These are phyloP conservation scores for Bellardia bayeri DNA, from an alignment of 2,888 invertebrate genomes.

Conservation along the genomic window DNA sequence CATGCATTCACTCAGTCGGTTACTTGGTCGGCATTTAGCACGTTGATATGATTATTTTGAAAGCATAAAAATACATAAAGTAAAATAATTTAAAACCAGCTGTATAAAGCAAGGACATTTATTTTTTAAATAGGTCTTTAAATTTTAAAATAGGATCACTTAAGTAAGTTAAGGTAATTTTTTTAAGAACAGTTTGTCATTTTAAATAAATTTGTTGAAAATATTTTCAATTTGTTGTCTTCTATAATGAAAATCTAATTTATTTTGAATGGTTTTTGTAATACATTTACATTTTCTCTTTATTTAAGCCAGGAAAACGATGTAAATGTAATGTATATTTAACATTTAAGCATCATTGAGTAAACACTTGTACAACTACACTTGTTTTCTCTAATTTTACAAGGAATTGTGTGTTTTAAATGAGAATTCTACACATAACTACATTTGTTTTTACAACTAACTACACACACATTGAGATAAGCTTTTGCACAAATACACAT, in stretches of 20 bases:
- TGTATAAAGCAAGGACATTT: neutral
- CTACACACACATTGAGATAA: conserved; percentile 6
- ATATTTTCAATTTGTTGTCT: neutral
- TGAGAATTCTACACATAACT: neutral
- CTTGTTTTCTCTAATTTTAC: conserved; percentile 2
- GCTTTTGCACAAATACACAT: conserved; percentile 16
- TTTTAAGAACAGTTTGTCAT: neutral
- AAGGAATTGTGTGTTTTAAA: neutral
- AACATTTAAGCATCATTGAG: conserved; percentile 60
- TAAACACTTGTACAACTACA: conserved; percentile 16
- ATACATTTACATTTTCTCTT: conserved; percentile 41
- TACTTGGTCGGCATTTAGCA: neutral
- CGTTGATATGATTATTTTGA: conserved; percentile 15
- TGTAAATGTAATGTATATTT: conserved; percentile 46
- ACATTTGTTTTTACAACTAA: neutral
- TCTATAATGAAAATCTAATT: conserved; percentile 4
- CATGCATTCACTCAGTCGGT: neutral
- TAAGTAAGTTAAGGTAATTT: neutral
- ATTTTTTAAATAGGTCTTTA: conserved; percentile 6
- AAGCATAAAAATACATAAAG: conserved; percentile 18
- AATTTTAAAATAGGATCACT: neutral
- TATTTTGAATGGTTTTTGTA: conserved; percentile 2
- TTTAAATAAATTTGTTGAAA: neutral
- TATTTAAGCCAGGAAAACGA: conserved; percentile 12
- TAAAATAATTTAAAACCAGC: conserved; percentile 1